A percentile compares a stretch with the other conserved stretches of the same genome.
Conservation (phyloP, 2,113 vertebrate genomes). For the Pseudonaja textilis region DNA sequence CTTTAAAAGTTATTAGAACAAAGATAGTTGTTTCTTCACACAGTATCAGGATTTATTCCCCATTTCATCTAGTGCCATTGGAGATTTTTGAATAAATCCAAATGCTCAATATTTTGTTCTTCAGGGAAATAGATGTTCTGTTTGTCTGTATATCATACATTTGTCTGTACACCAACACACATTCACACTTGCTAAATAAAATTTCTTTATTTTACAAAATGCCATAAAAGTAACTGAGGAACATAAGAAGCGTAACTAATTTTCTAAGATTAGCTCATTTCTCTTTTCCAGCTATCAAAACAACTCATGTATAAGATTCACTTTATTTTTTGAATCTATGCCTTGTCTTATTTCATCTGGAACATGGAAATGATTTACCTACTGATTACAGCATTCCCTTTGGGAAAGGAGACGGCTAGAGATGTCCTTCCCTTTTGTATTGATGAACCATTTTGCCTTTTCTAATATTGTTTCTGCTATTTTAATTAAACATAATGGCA, state of each 20-base stretch:
- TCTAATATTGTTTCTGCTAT: background rate
- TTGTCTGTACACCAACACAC: conserved; percentile 26
- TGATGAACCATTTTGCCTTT: background rate
- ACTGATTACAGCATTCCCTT: background rate
- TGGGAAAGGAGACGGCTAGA: background rate
- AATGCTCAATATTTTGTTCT: background rate
- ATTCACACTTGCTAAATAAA: conserved; percentile 45
- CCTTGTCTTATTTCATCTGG: background rate
- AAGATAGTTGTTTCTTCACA: background rate
- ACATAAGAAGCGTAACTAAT: conserved; percentile 5
- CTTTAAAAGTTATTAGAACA: background rate
- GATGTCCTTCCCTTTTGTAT: background rate
- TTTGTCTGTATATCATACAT: conserved; percentile 29
- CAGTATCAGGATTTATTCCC: background rate
- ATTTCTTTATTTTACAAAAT: background rate
- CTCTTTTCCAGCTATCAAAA: background rate
- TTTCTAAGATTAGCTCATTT: background rate
- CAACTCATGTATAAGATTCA: background rate
- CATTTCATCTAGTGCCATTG: background rate
- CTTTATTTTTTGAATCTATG: background rate
- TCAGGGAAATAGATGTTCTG: background rate
- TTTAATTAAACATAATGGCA: background rate
- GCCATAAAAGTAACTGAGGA: conserved; percentile 17
- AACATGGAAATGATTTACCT: conserved; percentile 7
- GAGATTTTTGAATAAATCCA: background rate